Evolutionary conservation across 2,888 invertebrate species (phyloP), one percentile per base, ranked within the genome.

Genomic region (Melikaiella ostensackeni): DNA sequence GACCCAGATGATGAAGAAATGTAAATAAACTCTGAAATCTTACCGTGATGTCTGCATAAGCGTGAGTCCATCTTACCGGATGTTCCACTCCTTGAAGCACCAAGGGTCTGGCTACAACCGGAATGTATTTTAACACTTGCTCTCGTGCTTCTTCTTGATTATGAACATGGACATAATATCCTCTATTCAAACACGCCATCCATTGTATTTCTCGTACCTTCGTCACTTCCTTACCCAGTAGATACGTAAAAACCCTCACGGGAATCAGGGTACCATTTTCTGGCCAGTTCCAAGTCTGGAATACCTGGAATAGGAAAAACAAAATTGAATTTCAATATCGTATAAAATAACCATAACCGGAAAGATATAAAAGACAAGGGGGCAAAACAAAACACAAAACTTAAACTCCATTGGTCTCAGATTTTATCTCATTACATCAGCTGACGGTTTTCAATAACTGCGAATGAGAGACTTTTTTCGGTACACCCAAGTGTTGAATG

Each of bases 141-240:
- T 98, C 98, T 83, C 97, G 96, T 0, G 99, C 98, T 92, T 99
- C 99, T 85, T 98, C 98, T 87, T 99, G 94, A 0, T 98, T 97
- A 84, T 97, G 96, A 21, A 99, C 97, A 90, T 99, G 99, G 1
- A 97, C 96, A 92, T 96, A 98, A 91, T 95, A 98, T n/a, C 98
- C 98, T 93, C 98, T 95, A 92, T 99, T 99, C 64, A 95, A 93
- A 90, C 99, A 99, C 1, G 99, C 98, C 96, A 99, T 98, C 95
- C 96, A 96, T 86, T 95, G 95, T 75, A 98, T 97, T 91, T 98
- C 97, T 59, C 95, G 93, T 0, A 97, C 96, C 89, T 98, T 98
- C 6, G 96, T 95, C 9, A 98, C 97, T 92, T 99, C 99, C 88
- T 96, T 95, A 1, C 99, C 99, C 80, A 99, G 95, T 30, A 99